phyloP scores from a whole-genome alignment of 30 jellyfish, hydroid and myxozoan species.

The Cassiopea xamachana region DNA sequence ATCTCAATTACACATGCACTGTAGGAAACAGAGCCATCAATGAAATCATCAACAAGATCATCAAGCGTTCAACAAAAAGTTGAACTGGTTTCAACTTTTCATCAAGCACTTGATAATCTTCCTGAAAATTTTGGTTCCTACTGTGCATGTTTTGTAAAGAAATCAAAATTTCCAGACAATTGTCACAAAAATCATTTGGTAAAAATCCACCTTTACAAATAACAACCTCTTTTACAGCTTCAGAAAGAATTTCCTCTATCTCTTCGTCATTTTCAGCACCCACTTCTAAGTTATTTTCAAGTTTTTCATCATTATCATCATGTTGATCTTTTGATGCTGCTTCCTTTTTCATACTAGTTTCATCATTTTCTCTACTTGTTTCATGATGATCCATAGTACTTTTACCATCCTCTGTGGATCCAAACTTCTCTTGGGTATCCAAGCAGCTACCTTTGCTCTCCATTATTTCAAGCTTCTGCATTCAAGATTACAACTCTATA shows the following conservation, averaged over 20 bases:
- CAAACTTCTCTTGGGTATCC: background rate
- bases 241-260: slow-evolving; percentile 67
- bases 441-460: background rate
- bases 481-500: too few relatives aligned
- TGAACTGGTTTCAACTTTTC: too few relatives aligned
- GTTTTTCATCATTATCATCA: background rate
- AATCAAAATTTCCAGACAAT: background rate
- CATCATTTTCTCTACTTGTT: background rate
- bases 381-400: too few relatives aligned
- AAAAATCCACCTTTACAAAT: background rate
- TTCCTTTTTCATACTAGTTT: background rate
- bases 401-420: background rate
- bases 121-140: too few relatives aligned
- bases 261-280: slow-evolving; percentile 10
- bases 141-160: too few relatives aligned
- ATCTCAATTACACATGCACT: too few relatives aligned
- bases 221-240: slow-evolving; percentile 60
- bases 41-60: too few relatives aligned
- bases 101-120: too few relatives aligned
- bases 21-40: too few relatives aligned
- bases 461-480: background rate
- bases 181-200: background rate
- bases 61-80: too few relatives aligned
- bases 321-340: background rate
- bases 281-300: background rate